Evolutionary conservation across 2,888 invertebrate species (phyloP).

Genomic region (Synergus umbraculus): DNA sequence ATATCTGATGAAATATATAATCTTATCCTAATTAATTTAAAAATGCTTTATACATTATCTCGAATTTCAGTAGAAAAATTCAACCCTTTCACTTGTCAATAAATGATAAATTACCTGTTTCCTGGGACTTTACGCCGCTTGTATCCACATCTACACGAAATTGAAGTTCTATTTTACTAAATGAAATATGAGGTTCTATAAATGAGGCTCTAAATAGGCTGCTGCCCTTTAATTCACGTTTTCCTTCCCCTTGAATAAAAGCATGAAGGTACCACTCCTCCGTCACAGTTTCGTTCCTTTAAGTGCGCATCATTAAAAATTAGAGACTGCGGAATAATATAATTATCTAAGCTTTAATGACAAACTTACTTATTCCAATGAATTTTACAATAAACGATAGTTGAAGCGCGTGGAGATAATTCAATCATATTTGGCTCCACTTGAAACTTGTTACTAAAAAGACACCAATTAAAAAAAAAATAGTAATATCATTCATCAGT

Average conservation of each 20-base stretch:
- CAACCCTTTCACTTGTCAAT: not conserved
- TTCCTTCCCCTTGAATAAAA: conserved; percentile 79
- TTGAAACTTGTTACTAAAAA: conserved; percentile 14
- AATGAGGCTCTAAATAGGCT: conserved; percentile 80
- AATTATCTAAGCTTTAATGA: conserved; percentile 5
- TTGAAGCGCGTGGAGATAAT: conserved; percentile 53
- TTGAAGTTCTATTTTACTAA: conserved; percentile 78
- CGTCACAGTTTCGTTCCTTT: conserved; percentile 73
- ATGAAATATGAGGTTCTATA: conserved; percentile 80
- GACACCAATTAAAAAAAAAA: not conserved
- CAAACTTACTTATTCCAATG: conserved; percentile 62
- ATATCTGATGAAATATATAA: not conserved
- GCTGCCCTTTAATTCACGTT: conserved; percentile 79
- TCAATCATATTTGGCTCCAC: conserved; percentile 52
- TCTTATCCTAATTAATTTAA: not conserved
- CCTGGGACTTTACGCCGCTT: conserved; percentile 77
- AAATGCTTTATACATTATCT: no score
- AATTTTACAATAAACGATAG: conserved; percentile 58
- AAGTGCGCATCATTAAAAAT: not conserved
- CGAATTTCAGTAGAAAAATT: no score
- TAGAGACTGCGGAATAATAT: conserved; percentile 2
- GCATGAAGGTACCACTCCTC: conserved; percentile 82
- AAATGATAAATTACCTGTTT: conserved; percentile 74
- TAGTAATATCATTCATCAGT: not conserved
- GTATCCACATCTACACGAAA: conserved; percentile 79